phyloP scores from a whole-genome alignment of 2,113 vertebrate genomes.

The Dermatemys mawii region DNA sequence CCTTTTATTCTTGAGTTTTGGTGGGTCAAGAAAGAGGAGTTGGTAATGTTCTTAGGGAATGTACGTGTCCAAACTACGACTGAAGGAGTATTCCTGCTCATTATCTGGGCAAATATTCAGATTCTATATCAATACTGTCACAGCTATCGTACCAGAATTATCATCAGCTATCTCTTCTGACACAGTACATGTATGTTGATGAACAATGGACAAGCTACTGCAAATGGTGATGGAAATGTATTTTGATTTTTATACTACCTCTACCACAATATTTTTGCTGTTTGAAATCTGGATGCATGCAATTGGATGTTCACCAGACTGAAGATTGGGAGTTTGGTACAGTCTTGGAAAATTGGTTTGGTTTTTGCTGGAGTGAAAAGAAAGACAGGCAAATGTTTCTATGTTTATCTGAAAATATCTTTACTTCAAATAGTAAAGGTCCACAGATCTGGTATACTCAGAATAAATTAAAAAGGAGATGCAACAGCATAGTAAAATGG shows the following conservation, averaged over 20 bases:
- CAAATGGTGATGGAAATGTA: not conserved
- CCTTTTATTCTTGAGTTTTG: not conserved
- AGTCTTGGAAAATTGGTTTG: conserved; percentile 24
- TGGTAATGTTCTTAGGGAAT: not conserved
- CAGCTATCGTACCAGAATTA: not conserved
- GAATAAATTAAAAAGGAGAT: conserved; percentile 49
- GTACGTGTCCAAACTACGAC: not conserved
- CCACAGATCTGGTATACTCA: conserved; percentile 28
- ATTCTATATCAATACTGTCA: not conserved
- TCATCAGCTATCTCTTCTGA: not conserved
- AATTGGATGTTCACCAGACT: not conserved
- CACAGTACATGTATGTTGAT: not conserved
- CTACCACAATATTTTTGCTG: not conserved
- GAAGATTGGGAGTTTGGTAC: conserved; percentile 18
- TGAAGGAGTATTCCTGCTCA: not conserved
- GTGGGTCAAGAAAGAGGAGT: not conserved
- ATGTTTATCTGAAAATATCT: conserved; percentile 28
- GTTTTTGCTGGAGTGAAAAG: conserved; percentile 25
- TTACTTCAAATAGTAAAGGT: conserved; percentile 36
- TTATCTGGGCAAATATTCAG: not conserved
- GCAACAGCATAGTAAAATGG: not conserved
- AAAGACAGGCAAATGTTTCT: conserved; percentile 50
- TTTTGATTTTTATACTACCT: not conserved
- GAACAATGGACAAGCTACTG: not conserved
- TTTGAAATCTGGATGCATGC: not conserved